These are phyloP conservation scores for Willisornis vidua DNA, from an alignment of 2,113 vertebrate genomes.

Conservation along the genomic window DNA sequence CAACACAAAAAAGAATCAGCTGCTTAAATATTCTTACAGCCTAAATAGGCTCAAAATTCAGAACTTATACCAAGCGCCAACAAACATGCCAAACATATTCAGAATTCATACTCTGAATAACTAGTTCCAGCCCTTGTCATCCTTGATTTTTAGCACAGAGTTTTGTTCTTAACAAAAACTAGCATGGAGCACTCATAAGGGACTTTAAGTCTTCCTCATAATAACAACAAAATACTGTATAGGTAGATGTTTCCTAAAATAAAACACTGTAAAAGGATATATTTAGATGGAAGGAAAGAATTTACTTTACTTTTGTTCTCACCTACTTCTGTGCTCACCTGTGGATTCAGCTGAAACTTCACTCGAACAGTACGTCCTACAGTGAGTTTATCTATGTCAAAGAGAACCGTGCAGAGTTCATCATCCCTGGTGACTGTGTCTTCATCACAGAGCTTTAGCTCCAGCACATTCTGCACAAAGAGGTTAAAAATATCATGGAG, in stretches of 20 bases:
- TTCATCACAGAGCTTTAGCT: slow-evolving; percentile 78
- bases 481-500: background rate
- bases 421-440: slow-evolving; percentile 74
- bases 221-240: background rate
- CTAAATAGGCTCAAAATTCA: background rate
- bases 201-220: background rate
- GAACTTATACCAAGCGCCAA: background rate
- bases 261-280: background rate
- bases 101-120: background rate
- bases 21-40: background rate
- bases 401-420: slow-evolving; percentile 78
- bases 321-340: slow-evolving; percentile 46
- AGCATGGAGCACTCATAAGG: background rate
- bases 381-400: slow-evolving; percentile 78
- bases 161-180: background rate
- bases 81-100: background rate
- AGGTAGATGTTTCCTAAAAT: background rate
- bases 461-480: slow-evolving; percentile 72
- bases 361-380: slow-evolving; percentile 69
- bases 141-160: background rate
- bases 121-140: background rate
- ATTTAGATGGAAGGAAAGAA: background rate
- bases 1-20: background rate
- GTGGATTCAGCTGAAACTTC: slow-evolving; percentile 76
- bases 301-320: background rate